Evolutionary conservation across 2,797 vertebrate genomes (phyloP), one percentile per base, ranked within the genome.

Genomic region (Streptopelia turtur): DNA sequence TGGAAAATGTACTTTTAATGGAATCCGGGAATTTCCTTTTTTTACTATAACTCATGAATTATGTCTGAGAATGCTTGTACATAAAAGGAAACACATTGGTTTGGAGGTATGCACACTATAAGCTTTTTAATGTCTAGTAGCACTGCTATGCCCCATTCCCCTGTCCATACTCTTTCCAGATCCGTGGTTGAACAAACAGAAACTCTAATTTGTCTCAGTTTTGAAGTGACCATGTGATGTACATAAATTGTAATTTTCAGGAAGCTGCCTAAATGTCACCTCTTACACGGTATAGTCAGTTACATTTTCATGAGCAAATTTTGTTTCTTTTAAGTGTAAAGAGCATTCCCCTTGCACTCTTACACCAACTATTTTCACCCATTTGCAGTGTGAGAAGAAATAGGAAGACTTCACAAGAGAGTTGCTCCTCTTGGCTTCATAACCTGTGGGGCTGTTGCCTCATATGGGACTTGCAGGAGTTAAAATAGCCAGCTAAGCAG

Each of bases 131-230:
- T n/a, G 2, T 16, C 47, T 74, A 21, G 6, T 23, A 55, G 4
- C 8, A 10, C n/a, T 59, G 4, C 4, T 28, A 16, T 7, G 4
- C 6, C 5, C 7, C 5, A 21, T 1, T 49, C 4, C 31, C 27
- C 21, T 23, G 16, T 18, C 10, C 12, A 9, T 74, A 5, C 7
- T 72, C n/a, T 68, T 78, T 74, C 61, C 78, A 68, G 53, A 68
- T 33, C 20, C 71, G 4, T 21, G 12, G 6, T 59, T 28, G 27
- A 81, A 63, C 15, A 89, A 22, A 69, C 13, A 88, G 23, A 70
- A 81, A 49, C 5, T 64, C 31, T 39, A 22, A 60, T 9, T 57
- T 69, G 37, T 31, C 31, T 84, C 17, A 25, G 23, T 71, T 82
- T 81, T 79, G 50, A 60, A 11, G 7, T 71, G 28, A 75, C 12